A percentile compares a stretch with the other conserved stretches of the same genome.
These are phyloP conservation scores for Struthio camelus DNA, from an alignment of 2,113 vertebrate species.

Conservation along the genomic window DNA sequence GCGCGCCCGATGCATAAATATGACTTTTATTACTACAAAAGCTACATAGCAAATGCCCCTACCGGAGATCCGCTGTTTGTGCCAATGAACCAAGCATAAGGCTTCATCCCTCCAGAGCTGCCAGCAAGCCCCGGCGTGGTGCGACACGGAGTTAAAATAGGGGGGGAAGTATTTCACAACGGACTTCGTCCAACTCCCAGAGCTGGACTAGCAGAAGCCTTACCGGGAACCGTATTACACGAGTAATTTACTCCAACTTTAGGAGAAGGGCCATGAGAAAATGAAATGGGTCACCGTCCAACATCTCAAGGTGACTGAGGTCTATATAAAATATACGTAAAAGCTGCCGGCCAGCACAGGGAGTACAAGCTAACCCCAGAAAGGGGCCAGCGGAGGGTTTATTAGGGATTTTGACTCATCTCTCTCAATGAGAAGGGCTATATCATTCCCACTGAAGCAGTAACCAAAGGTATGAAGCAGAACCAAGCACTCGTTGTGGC, in stretches of 20 bases:
- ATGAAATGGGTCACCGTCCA: not conserved
- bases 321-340: fast-evolving
- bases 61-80: fast-evolving
- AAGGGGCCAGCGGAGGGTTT: not conserved
- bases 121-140: fast-evolving
- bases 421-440: not conserved
- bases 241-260: not conserved
- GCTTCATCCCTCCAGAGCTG: not conserved
- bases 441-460: not conserved
- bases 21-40: not conserved
- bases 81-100: fast-evolving
- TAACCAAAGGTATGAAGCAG: not conserved
- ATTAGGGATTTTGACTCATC: not conserved
- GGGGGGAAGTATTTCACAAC: not conserved
- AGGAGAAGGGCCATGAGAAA: not conserved
- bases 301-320: not conserved
- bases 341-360: not conserved
- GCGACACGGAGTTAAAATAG: not conserved
- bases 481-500: not conserved
- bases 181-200: not conserved
- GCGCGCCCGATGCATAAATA: not conserved
- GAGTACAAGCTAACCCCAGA: not conserved
- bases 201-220: not conserved
- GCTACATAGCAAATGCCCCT: not conserved
- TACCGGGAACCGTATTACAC: not conserved